Conservation (phyloP, 2,113 vertebrate genomes). For the Arenaria interpres region DNA sequence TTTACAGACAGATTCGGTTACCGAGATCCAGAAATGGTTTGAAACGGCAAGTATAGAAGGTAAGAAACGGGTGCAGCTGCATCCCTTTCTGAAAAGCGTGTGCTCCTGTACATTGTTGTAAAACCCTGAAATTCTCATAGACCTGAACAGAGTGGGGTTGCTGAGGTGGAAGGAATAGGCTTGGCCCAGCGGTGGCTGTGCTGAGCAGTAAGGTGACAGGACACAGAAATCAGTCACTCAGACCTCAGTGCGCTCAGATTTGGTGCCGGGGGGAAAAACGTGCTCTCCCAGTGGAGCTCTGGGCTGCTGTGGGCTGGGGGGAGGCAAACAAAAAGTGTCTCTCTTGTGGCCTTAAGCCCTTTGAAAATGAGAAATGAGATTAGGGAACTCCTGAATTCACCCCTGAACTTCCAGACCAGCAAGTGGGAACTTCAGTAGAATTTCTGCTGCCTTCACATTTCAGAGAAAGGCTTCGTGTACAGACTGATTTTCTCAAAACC, state of each 20-base stretch:
- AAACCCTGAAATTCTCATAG: background rate
- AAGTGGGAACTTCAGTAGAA: background rate
- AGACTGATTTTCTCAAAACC: background rate
- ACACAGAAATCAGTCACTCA: background rate
- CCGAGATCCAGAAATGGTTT: background rate
- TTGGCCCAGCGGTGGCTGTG: background rate
- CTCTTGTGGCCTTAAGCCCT: background rate
- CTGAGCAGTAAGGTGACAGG: background rate
- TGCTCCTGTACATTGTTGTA: background rate
- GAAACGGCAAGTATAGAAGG: background rate
- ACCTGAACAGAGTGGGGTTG: background rate
- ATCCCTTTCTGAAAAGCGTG: background rate
- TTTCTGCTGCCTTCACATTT: background rate
- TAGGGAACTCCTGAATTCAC: background rate
- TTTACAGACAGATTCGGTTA: background rate
- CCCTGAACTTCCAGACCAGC: background rate
- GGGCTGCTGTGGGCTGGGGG: background rate
- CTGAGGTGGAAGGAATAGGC: background rate
- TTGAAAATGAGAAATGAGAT: background rate
- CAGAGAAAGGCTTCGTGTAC: background rate
- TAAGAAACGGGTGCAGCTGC: background rate
- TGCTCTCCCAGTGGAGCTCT: background rate
- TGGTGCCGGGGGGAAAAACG: background rate
- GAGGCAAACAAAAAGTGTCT: background rate
- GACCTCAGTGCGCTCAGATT: background rate